These are phyloP conservation scores for Mobula birostris DNA, from an alignment of 2,113 vertebrate genomes.

Conservation along the genomic window DNA sequence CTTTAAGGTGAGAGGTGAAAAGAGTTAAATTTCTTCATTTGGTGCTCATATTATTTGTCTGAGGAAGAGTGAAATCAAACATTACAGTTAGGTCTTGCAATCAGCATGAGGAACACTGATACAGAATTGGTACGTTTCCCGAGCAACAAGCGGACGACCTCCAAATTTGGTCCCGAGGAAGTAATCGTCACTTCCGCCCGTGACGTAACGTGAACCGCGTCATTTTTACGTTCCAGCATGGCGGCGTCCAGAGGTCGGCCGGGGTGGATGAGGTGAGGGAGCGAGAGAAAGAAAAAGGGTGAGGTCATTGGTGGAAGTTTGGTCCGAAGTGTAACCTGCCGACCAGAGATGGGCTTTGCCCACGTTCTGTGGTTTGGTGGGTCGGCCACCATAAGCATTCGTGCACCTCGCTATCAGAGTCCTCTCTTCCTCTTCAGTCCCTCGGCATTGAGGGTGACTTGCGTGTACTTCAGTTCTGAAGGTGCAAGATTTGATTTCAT, in stretches of 20 bases:
- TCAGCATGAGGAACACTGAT: background rate
- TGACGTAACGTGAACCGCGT: background rate
- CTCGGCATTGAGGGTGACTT: background rate
- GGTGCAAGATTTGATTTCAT: too few species aligned
- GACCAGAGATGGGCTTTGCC: too few species aligned
- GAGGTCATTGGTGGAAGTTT: too few species aligned
- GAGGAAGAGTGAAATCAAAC: background rate
- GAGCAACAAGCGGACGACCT: background rate
- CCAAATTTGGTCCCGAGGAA: background rate
- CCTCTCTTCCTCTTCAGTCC: background rate
- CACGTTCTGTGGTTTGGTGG: background rate
- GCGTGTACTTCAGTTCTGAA: too few species aligned
- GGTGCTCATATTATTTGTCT: too few species aligned
- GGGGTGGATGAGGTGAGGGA: background rate
- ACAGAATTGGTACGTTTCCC: background rate
- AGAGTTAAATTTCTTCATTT: too few species aligned
- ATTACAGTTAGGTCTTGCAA: background rate
- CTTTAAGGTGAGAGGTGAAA: too few species aligned
- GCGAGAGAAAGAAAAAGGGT: too few species aligned
- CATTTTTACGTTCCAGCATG: background rate
- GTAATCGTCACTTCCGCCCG: background rate
- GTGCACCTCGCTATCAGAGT: background rate
- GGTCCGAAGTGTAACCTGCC: too few species aligned
- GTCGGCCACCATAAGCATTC: background rate
- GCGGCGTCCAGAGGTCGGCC: background rate